These are phyloP conservation scores for Psittacus erithacus DNA, from an alignment of 2,113 vertebrate genomes.

Conservation along the genomic window DNA sequence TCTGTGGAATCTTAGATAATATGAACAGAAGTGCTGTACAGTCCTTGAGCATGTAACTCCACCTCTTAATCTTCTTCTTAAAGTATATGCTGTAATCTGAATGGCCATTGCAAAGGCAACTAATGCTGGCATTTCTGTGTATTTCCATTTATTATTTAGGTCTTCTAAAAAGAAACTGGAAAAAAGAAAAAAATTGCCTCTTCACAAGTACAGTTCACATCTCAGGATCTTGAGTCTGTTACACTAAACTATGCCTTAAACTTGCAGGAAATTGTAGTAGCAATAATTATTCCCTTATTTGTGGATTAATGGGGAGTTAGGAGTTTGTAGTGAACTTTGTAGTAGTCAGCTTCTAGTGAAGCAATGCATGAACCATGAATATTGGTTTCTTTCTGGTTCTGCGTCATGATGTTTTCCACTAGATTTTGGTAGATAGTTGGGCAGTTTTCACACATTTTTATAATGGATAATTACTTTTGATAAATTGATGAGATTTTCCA, in stretches of 20 bases:
- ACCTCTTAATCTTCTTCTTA: background rate
- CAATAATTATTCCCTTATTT: background rate
- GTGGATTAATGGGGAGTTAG: background rate
- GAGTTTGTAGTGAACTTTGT: background rate
- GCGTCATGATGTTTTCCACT: background rate
- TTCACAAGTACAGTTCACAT: background rate
- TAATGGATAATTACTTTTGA: background rate
- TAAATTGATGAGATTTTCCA: background rate
- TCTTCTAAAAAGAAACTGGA: background rate
- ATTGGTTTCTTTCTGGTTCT: background rate
- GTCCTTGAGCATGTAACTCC: background rate
- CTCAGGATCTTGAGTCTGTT: background rate
- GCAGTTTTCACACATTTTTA: background rate
- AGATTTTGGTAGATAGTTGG: background rate
- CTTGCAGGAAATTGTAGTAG: background rate
- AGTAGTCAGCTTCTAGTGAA: background rate
- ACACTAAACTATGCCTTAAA: background rate
- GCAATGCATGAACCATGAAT: background rate
- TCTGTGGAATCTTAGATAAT: background rate
- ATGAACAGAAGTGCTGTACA: background rate
- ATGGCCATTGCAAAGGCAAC: background rate
- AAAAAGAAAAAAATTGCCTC: background rate
- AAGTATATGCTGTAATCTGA: background rate
- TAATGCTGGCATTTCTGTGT: background rate
- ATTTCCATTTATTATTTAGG: background rate